A percentile compares a stretch with the other conserved stretches of the same genome.
Evolutionary conservation across 2,888 invertebrate species (phyloP).

Genomic region (Microplitis deprimator): DNA sequence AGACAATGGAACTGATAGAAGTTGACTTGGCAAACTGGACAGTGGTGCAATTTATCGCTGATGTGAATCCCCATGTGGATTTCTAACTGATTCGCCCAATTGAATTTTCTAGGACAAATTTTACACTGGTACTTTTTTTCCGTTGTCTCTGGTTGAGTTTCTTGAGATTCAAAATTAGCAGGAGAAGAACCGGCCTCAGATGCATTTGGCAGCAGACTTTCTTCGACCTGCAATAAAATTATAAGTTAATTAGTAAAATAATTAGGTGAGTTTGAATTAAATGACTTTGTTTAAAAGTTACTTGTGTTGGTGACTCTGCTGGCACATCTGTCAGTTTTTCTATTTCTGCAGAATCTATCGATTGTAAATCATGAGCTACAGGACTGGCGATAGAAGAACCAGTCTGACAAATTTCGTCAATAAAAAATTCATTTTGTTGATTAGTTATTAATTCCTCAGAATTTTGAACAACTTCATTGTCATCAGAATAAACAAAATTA

Average conservation of each 20-base stretch:
- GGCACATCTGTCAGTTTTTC: too few species aligned
- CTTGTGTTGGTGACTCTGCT: too few species aligned
- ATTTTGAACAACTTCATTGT: not conserved
- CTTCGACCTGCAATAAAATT: not conserved
- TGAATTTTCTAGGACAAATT: not conserved
- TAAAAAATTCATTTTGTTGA: not conserved
- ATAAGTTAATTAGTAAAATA: too few species aligned
- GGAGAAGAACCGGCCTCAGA: not conserved
- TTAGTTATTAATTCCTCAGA: not conserved
- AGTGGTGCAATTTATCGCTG: not conserved
- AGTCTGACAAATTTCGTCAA: not conserved
- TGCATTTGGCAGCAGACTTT: not conserved
- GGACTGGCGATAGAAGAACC: not conserved
- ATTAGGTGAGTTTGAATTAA: too few species aligned
- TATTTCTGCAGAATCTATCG: not conserved
- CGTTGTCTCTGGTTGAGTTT: not conserved
- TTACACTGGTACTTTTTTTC: not conserved
- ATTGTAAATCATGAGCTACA: not conserved
- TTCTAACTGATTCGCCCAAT: not conserved
- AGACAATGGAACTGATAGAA: not conserved
- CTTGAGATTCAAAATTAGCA: not conserved
- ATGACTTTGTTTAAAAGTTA: too few species aligned
- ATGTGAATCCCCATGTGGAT: not conserved
- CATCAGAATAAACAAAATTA: not conserved
- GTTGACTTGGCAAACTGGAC: not conserved